A percentile compares a stretch with the other conserved stretches of the same genome.
Conservation (phyloP, 1,140 invertebrate genomes). For the Octopus sinensis region DNA sequence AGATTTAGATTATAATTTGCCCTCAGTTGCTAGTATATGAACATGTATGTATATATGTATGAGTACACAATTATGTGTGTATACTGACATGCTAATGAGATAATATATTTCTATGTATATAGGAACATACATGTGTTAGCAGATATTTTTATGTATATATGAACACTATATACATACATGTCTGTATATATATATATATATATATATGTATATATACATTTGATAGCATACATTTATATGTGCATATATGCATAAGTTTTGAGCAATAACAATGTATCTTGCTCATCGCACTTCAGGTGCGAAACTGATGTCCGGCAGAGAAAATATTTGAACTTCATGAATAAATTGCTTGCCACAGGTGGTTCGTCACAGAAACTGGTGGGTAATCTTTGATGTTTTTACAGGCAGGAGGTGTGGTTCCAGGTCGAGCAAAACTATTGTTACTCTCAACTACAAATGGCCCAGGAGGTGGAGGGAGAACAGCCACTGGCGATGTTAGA, state of each 20-base stretch:
- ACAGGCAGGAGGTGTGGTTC: background rate
- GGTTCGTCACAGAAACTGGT: background rate
- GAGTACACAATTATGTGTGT: no score
- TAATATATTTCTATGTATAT: no score
- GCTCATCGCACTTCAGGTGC: no score
- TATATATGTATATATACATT: background rate
- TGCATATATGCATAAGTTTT: no score
- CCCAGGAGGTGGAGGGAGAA: background rate
- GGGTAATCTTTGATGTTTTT: background rate
- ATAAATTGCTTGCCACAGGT: background rate
- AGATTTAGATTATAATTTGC: no score
- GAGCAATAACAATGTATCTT: no score
- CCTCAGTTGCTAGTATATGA: no score
- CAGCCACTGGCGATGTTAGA: background rate
- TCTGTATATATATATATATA: background rate
- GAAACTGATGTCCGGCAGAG: no score
- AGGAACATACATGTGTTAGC: no score
- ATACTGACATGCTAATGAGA: no score
- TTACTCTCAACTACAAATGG: constrained; percentile 1
- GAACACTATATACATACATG: background rate
- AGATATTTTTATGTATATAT: no score
- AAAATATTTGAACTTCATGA: background rate
- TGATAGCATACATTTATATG: background rate
- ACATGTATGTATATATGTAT: no score
- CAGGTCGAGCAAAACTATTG: background rate